Evolutionary conservation across 2,888 invertebrate genomes (phyloP).

Genomic region (Hipparchia sbordonii): DNA sequence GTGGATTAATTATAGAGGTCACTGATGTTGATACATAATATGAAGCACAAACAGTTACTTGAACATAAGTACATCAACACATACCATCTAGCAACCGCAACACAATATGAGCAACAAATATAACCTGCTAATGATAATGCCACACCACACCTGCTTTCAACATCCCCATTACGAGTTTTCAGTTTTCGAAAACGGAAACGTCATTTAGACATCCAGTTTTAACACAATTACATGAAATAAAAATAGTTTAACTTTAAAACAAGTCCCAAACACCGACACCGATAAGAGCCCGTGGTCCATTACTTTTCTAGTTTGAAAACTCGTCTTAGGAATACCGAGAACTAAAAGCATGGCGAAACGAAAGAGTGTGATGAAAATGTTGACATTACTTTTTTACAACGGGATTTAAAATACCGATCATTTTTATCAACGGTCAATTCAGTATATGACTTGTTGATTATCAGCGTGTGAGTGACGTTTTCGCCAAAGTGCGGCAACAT

Average conservation of each 20-base stretch:
- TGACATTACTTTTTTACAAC: background rate
- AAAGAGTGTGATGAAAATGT: background rate
- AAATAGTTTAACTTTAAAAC: background rate
- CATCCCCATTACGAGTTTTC: background rate
- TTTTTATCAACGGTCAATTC: background rate
- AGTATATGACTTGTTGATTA: background rate
- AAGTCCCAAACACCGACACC: background rate
- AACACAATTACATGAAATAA: background rate
- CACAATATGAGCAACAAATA: background rate
- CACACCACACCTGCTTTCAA: background rate
- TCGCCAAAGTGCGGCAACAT: too few relatives aligned
- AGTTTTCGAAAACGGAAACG: background rate
- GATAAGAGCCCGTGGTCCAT: too few relatives aligned
- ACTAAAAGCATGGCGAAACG: background rate
- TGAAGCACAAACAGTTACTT: background rate
- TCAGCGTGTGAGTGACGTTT: too few relatives aligned
- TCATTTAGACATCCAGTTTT: background rate
- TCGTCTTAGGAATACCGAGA: background rate
- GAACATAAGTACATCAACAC: background rate
- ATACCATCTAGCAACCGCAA: background rate
- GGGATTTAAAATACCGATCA: background rate
- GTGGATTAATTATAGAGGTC: too few relatives aligned
- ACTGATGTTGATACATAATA: background rate
- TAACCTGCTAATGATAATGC: slow-evolving; percentile 6
- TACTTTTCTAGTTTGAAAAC: background rate